A percentile compares a stretch with the other conserved stretches of the same genome.
phyloP scores from a whole-genome alignment of 2,888 invertebrate genomes.

The Apoderus coryli region DNA sequence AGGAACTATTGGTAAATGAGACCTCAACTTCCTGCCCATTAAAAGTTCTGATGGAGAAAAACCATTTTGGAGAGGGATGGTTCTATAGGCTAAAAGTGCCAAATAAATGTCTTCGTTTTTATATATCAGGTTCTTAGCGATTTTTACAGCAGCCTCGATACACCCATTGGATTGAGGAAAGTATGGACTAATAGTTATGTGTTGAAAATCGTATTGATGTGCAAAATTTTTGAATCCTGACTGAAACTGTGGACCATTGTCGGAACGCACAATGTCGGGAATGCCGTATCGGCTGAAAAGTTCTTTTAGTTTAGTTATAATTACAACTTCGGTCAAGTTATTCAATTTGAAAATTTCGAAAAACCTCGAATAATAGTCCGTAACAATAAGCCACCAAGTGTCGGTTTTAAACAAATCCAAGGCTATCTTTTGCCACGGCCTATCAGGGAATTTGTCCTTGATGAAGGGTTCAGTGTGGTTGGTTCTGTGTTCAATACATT shows the following conservation, averaged over 20 bases:
- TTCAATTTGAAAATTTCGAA: constrained; percentile 14
- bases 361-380: constrained; percentile 17
- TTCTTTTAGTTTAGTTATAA: constrained; percentile 15
- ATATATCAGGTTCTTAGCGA: too few relatives aligned
- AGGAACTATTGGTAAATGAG: too few relatives aligned
- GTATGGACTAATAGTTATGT: too few relatives aligned
- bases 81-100: too few relatives aligned
- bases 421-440: constrained; percentile 16
- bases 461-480: constrained; percentile 14
- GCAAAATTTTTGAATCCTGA: constrained; percentile 14
- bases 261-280: constrained; percentile 17
- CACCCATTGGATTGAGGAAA: too few relatives aligned
- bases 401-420: constrained; percentile 10
- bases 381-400: constrained; percentile 11
- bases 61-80: too few relatives aligned
- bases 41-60: too few relatives aligned
- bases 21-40: too few relatives aligned
- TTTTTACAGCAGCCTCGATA: too few relatives aligned
- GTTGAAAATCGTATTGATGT: too few relatives aligned
- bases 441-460: constrained; percentile 12
- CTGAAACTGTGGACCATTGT: constrained; percentile 19
- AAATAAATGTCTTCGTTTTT: too few relatives aligned
- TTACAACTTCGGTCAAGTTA: constrained; percentile 9
- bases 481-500: constrained; percentile 12
- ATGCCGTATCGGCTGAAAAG: constrained; percentile 18